A percentile compares a stretch with the other conserved stretches of the same genome.
These are phyloP conservation scores for Phalloptychus januarius DNA, from an alignment of 2,797 vertebrate species.

Conservation along the genomic window DNA sequence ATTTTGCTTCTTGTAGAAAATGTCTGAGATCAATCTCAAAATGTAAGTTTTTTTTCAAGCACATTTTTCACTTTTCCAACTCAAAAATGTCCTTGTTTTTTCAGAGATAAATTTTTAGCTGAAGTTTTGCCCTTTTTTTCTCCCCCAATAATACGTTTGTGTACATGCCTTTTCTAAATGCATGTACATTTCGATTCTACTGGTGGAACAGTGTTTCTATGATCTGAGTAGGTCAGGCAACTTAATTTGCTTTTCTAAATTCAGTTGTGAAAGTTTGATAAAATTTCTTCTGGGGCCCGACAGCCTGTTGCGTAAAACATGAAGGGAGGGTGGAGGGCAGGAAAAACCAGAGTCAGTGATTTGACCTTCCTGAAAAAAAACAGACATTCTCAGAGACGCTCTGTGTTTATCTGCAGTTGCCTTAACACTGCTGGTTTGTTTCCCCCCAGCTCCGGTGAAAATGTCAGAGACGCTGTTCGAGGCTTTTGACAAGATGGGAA, in stretches of 20 bases:
- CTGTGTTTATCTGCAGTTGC: not conserved
- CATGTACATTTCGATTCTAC: not conserved
- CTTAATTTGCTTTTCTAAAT: conserved; percentile 25
- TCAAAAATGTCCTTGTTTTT: too few relatives aligned
- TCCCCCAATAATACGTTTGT: not conserved
- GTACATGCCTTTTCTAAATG: not conserved
- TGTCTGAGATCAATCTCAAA: too few relatives aligned
- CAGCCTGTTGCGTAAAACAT: conserved; percentile 42
- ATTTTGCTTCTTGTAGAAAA: too few relatives aligned
- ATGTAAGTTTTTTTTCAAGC: too few relatives aligned
- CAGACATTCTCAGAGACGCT: not conserved
- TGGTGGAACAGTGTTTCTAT: not conserved
- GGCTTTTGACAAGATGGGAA: conserved; percentile 85
- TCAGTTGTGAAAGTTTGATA: conserved; percentile 23
- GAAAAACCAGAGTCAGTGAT: conserved; percentile 27
- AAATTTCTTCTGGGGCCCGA: conserved; percentile 30
- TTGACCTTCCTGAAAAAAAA: not conserved
- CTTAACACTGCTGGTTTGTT: not conserved
- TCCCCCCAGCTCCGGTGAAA: conserved; percentile 79
- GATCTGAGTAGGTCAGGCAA: not conserved
- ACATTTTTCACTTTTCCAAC: too few relatives aligned
- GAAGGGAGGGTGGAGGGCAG: conserved; percentile 34
- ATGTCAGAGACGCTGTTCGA: conserved; percentile 86
- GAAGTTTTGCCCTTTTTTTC: too few relatives aligned
- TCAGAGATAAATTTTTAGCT: too few relatives aligned